Evolutionary conservation across 2,113 vertebrate species (phyloP), one percentile per base, ranked within the genome.

Genomic region (Sphyrna mokarran): DNA sequence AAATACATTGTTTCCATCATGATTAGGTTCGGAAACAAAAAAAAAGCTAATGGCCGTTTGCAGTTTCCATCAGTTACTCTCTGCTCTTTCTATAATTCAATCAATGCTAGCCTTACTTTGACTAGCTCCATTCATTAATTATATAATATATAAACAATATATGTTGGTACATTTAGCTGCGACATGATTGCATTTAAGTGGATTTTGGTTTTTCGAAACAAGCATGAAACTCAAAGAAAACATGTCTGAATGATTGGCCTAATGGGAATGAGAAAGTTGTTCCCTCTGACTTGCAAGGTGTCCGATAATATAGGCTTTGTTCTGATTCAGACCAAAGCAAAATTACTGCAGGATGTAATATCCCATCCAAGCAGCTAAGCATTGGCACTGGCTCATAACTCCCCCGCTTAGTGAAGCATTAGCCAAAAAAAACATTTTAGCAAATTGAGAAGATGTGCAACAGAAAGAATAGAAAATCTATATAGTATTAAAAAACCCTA

Each of bases 221-320:
- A 94, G 66, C 18, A 37, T 11, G 40, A n/a, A 37, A n/a, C 8
- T 11, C 33, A 76, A 76, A 40, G 13, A 54, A 61, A 94, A 37
- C 16, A 22, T 68, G 33, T 29, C 43, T 69, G 20, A 69, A 43
- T 69, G 63, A 23, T 43, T 18, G 48, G 8, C 33, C 66, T 58
- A 68, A 69, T 26, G 63, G n/a, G 63, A 94, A 94, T 94, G 37
- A 70, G 66, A 94, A 22, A 40, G 91, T 40, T 94, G 33, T 93
- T 48, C 61, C 23, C 54, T 61, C 54, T 61, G 87, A 90, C 26
- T 16, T 7, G 54, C 23, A n/a, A 61, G 58, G 61, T 61, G 26
- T 61, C 26, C 13, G 29, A 58, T 89, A 54, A 87, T 87, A 58
- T 33, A 29, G 86, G 48, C 86, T 89, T 58, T 89, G 48, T 61